phyloP scores from a whole-genome alignment of 2,888 invertebrate genomes.

The Omphaloscelis lunosa region DNA sequence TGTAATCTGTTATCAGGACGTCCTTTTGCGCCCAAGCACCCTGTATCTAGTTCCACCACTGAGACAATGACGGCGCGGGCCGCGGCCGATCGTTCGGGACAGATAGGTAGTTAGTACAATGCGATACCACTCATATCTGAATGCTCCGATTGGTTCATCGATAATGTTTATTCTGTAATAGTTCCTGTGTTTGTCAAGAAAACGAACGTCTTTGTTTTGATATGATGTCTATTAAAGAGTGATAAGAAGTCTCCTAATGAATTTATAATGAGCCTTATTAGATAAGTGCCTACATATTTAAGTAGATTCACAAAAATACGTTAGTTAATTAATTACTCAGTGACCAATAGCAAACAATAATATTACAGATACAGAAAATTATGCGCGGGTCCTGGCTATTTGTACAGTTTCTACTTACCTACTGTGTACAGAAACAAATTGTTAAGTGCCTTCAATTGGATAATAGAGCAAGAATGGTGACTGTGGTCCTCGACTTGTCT shows the following conservation, averaged over 20 bases:
- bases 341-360: constrained; percentile 13
- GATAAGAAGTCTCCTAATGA: constrained; percentile 67
- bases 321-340: constrained; percentile 8
- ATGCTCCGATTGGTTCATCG: constrained; percentile 82
- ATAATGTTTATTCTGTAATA: constrained; percentile 81
- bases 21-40: constrained; percentile 76
- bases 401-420: constrained; percentile 9
- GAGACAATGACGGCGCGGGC: constrained; percentile 81
- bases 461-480: constrained; percentile 66
- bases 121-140: constrained; percentile 78
- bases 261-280: constrained; percentile 61
- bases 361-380: not conserved
- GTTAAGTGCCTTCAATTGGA: constrained; percentile 73
- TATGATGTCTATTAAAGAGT: constrained; percentile 56
- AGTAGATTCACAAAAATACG: constrained; percentile 34
- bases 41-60: constrained; percentile 72
- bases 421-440: constrained; percentile 37
- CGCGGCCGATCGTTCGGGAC: constrained; percentile 76
- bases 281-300: constrained; percentile 45
- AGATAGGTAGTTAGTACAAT: constrained; percentile 74
- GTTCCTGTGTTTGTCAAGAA: constrained; percentile 75
- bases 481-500: constrained; percentile 41
- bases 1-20: constrained; percentile 87
- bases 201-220: constrained; percentile 80
- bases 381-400: not conserved